Conservation (phyloP, 2,113 vertebrate species). For the Nycticebus coucang region DNA sequence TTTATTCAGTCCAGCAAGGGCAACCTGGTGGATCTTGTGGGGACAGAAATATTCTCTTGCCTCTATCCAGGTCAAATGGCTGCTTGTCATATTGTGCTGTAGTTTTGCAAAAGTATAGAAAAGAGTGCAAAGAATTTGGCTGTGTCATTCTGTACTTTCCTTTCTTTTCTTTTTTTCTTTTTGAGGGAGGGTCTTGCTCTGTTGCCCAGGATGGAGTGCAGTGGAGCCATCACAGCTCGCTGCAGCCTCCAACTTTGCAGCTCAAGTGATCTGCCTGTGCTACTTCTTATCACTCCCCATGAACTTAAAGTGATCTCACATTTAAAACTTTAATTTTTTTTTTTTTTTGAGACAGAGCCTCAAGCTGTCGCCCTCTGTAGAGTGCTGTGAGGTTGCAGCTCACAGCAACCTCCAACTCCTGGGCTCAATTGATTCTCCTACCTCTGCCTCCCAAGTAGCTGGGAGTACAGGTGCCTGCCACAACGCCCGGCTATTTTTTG, state of each 20-base stretch:
- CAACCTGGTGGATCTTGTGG: accelerated
- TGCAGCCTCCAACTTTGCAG: too few relatives aligned
- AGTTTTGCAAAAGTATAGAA: neutral
- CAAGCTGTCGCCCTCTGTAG: too few relatives aligned
- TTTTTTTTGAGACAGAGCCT: too few relatives aligned
- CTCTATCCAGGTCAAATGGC: neutral
- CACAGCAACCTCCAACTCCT: too few relatives aligned
- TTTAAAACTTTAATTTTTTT: neutral
- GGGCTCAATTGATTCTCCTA: too few relatives aligned
- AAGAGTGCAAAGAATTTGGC: neutral
- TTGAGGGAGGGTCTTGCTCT: neutral
- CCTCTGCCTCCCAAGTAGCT: too few relatives aligned
- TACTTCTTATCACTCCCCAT: neutral
- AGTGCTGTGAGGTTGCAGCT: too few relatives aligned
- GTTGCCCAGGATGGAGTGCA: neutral
- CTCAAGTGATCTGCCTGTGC: neutral
- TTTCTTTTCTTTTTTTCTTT: neutral
- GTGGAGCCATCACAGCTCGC: too few relatives aligned
- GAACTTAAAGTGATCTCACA: neutral
- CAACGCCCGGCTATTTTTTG: too few relatives aligned
- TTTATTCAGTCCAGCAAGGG: neutral
- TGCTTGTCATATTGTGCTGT: accelerated
- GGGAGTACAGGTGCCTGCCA: too few relatives aligned
- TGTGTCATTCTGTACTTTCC: neutral
- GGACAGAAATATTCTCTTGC: neutral